Conservation (phyloP, 2,113 vertebrate species). For the Chaenocephalus aceratus region DNA sequence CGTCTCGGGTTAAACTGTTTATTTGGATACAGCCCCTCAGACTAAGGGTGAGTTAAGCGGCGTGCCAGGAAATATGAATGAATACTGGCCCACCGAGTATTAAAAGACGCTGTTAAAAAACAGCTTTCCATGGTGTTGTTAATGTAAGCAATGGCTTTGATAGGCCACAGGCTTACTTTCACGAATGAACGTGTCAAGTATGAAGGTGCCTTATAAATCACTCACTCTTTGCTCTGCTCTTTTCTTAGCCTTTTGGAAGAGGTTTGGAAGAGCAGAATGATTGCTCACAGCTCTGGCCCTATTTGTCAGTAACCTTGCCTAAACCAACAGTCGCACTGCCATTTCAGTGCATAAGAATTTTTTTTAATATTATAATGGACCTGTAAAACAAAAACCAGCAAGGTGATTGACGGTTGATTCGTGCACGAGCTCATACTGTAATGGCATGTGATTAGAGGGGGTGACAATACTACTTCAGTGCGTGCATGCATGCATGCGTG, state of each 20-base stretch:
- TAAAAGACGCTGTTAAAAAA: conserved; percentile 41
- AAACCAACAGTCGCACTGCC: conserved; percentile 63
- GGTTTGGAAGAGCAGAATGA: conserved; percentile 56
- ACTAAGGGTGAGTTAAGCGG: conserved; percentile 22
- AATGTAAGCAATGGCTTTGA: conserved; percentile 69
- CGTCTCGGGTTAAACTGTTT: conserved; percentile 61
- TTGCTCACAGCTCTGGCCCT: conserved; percentile 60
- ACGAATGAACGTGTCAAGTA: conserved; percentile 73
- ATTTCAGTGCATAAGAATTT: conserved; percentile 61
- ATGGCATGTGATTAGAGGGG: conserved; percentile 51
- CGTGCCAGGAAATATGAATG: conserved; percentile 78
- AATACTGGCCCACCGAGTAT: conserved; percentile 56
- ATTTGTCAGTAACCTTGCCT: conserved; percentile 51
- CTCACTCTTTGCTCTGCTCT: conserved; percentile 55
- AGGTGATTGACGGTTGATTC: conserved; percentile 61
- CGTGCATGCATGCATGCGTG: not conserved
- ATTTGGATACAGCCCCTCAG: conserved; percentile 67
- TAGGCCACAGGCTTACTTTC: conserved; percentile 76
- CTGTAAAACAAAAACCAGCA: conserved; percentile 64
- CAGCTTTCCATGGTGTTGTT: conserved; percentile 60
- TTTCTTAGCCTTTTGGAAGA: conserved; percentile 41
- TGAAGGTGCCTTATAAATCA: conserved; percentile 77
- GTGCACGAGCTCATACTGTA: conserved; percentile 20
- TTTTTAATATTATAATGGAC: conserved; percentile 64
- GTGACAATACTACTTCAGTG: conserved; percentile 53